These are phyloP conservation scores for Cecropterus lyciades DNA, from an alignment of 1,140 invertebrate species.

Conservation along the genomic window DNA sequence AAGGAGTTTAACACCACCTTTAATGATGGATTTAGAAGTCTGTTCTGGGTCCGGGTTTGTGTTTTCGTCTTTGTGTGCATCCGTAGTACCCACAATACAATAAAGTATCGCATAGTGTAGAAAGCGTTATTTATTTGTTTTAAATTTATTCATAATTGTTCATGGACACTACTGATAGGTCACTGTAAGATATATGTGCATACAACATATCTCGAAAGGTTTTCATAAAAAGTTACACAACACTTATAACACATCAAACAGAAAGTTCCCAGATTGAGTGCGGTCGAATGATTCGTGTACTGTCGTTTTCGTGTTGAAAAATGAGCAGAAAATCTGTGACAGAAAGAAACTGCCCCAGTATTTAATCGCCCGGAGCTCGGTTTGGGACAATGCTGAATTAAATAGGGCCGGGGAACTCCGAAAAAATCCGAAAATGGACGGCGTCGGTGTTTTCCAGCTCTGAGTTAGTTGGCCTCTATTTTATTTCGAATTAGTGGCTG, in stretches of 20 bases:
- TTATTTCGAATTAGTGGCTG: constrained; percentile 24
- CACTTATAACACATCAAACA: not conserved
- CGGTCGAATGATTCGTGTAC: not conserved
- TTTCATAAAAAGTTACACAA: not conserved
- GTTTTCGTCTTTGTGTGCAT: no score
- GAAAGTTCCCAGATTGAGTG: constrained; percentile 1
- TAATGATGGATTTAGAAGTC: no score
- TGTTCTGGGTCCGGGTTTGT: no score
- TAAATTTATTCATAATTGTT: no score
- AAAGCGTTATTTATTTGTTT: no score
- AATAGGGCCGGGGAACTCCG: constrained; percentile 14
- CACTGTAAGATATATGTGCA: no score
- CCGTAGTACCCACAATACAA: no score
- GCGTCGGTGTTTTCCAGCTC: constrained; percentile 18
- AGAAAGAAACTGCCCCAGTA: constrained; percentile 21
- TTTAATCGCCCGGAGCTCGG: constrained; percentile 21
- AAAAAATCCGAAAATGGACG: constrained; percentile 25
- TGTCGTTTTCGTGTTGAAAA: constrained; percentile 11
- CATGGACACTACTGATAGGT: no score
- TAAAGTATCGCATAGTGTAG: no score
- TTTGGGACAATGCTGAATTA: constrained; percentile 27
- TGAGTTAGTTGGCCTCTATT: constrained; percentile 21
- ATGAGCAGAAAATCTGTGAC: not conserved
- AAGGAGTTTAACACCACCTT: no score
- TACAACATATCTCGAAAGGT: no score